Percentiles rank a stretch among this genome's conserved stretches.
Evolutionary conservation across 2,888 invertebrate genomes (phyloP).

Genomic region (Hermaeophaga mercurialis): DNA sequence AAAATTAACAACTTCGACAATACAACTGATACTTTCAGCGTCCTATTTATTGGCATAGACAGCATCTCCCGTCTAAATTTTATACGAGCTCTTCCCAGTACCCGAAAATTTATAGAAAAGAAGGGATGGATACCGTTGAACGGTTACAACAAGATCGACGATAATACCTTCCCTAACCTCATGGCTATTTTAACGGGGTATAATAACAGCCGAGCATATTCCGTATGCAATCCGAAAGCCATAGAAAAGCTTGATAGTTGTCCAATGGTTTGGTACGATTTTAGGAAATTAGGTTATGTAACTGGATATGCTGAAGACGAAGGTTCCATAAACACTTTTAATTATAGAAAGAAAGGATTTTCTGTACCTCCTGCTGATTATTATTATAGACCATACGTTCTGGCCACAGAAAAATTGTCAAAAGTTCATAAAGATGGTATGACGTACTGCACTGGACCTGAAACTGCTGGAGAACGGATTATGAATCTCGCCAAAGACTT

Average conservation of each 20-base stretch:
- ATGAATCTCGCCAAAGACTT: constrained; percentile 74
- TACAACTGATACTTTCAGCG: constrained; percentile 61
- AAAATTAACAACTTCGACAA: constrained; percentile 50
- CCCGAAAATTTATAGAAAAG: constrained; percentile 68
- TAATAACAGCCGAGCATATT: constrained; percentile 39
- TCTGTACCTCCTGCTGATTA: constrained; percentile 77
- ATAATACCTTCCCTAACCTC: constrained; percentile 90
- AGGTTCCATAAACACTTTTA: constrained; percentile 74
- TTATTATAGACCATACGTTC: constrained; percentile 75
- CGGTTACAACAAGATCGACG: constrained; percentile 71
- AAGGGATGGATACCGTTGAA: constrained; percentile 53
- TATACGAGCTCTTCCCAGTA: constrained; percentile 75
- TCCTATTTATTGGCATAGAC: constrained; percentile 83
- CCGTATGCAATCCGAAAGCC: constrained; percentile 60
- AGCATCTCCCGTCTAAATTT: constrained; percentile 83
- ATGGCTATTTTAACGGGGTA: constrained; percentile 81
- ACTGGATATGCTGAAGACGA: constrained; percentile 85
- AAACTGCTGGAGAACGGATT: constrained; percentile 69
- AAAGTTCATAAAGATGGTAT: constrained; percentile 39
- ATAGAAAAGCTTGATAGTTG: constrained; percentile 70
- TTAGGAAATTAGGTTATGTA: constrained; percentile 69
- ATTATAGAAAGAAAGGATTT: constrained; percentile 76
- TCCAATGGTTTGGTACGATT: constrained; percentile 79
- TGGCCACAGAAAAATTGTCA: constrained; percentile 65
- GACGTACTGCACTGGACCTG: constrained; percentile 64